Evolutionary conservation across 2,888 invertebrate species (phyloP), one percentile per base, ranked within the genome.

Genomic region (Eilema griseolum): DNA sequence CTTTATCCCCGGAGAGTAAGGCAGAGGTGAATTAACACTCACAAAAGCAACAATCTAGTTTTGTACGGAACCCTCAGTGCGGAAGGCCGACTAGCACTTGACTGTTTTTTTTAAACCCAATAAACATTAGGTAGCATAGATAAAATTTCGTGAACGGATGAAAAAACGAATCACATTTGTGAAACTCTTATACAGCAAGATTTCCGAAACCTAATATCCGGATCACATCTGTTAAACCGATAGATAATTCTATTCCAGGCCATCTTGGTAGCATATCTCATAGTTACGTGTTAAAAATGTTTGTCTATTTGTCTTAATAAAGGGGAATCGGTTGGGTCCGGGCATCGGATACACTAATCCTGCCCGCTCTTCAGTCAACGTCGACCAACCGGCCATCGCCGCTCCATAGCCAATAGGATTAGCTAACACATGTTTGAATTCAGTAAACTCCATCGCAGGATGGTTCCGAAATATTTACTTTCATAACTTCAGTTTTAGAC

Each of bases 261-360:
- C 71, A 72, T 77, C 78, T 77, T 77, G 75, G 77, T 78, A 79
- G 79, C 73, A 84, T 83, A 77, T 79, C 72, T 81, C 76, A 79
- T 83, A 81, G 88, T 87, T 87, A 83, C 85, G 84, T 82, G 86
- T 88, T 89, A 90, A 89, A 90, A 91, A 90, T 90, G 89, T 84
- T 86, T 86, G 79, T 84, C 88, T 87, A 91, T 91, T 90, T 88
- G 87, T 90, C 91, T 89, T 89, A 89, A 90, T 90, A 90, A 90
- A 85, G 86, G 81, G 78, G 86, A 85, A 85, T 85, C 85, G 88
- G 84, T 86, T 80, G 85, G 87, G 85, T 80, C 80, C 78, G 84
- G 80, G 79, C 76, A 85, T 82, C 86, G 85, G 86, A 86, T 83
- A 84, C 82, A 85, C 84, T 90, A 90, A 90, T 90, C 88, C 89